These are phyloP conservation scores for Laupala kohalensis DNA, from an alignment of 1,140 invertebrate species.

Conservation along the genomic window DNA sequence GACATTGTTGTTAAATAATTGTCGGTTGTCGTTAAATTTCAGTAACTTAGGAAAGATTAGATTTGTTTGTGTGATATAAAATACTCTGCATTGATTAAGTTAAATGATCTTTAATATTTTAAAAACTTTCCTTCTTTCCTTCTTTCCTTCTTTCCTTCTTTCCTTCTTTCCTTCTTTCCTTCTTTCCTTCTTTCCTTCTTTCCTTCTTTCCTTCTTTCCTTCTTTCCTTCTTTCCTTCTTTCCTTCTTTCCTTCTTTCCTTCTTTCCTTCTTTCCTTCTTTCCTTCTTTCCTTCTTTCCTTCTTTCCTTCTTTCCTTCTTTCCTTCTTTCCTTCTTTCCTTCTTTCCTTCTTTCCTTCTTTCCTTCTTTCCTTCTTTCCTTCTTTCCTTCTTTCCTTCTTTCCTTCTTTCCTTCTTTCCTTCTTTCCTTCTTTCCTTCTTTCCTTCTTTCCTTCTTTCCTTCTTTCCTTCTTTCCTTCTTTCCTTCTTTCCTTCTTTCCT, in stretches of 20 bases:
- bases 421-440: conserved; percentile 6
- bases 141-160: too few species aligned
- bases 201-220: conserved; percentile 9
- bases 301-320: conserved; percentile 7
- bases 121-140: too few species aligned
- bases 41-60: too few species aligned
- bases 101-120: too few species aligned
- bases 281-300: conserved; percentile 10
- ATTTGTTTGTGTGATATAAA: too few species aligned
- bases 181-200: too few species aligned
- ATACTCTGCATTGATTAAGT: too few species aligned
- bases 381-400: conserved; percentile 6
- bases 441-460: conserved; percentile 7
- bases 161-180: too few species aligned
- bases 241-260: conserved; percentile 6
- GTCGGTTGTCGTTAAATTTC: too few species aligned
- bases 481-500: too few species aligned
- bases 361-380: conserved; percentile 6
- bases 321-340: conserved; percentile 6
- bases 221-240: conserved; percentile 7
- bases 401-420: conserved; percentile 4
- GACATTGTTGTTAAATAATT: too few species aligned
- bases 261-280: conserved; percentile 6
- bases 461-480: conserved; percentile 6
- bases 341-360: conserved; percentile 6